Base-by-base conservation (phyloP, 2,113 vertebrate species). In the Pionites leucogaster region DNA sequence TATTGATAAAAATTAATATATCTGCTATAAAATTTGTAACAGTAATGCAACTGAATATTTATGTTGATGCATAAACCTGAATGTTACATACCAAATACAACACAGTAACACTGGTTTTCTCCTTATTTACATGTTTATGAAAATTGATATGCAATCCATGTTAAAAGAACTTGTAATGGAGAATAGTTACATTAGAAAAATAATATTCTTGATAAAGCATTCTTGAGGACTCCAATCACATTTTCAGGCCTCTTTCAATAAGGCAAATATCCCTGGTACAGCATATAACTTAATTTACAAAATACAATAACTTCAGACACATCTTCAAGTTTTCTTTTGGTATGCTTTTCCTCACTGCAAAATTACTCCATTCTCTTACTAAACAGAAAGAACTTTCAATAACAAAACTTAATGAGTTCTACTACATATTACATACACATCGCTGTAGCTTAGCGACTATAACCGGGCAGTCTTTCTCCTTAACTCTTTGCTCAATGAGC, bases 21-120 rank as follows among this genome's bases (percentile, higher is more conserved):
- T 98, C 97, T 98, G 97, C 98, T 98, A 98, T 98, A 98, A 98
- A 98, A 98, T 98, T 93, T 98, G 92, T 98, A 98, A 98, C 97
- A 98, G 98, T 98, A 98, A 97, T 98, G 98, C 97, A 97, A 97
- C 97, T 96, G 97, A 98, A 98, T 98, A 98, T 97, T 98, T 98
- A 98, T 97, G 98, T 97, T 97, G 96, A 98, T 98, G 98, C 97
- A 98, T 98, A 98, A 98, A 98, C 98, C 97, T 97, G 97, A 98
- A 98, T 98, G 93, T 98, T 98, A 98, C 98, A 98, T 98, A 98
- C 97, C 98, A 97, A 98, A 97, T 98, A 98, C 98, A 98, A 98
- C 97, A 98, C 97, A 97, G 97, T 92, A 98, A 97, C 98, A 98
- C 97, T 97, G 97, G 90, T 96, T 97, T 97, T 91, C 88, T 97